Evolutionary conservation across 2,888 invertebrate genomes (phyloP).

Genomic region (Eupithecia abbreviata): DNA sequence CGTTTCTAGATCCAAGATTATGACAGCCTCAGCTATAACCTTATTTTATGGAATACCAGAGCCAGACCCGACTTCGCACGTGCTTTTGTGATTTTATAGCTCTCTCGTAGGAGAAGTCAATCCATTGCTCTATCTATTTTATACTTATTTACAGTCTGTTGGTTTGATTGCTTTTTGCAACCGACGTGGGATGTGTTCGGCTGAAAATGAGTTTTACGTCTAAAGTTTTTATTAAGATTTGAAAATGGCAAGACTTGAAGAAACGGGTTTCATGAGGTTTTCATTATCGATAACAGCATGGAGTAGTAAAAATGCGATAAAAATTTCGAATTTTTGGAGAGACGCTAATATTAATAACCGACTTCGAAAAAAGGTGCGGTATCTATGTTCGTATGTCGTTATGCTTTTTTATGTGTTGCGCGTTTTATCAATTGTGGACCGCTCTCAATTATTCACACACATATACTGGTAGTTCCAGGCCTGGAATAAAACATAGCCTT

Average conservation of each 20-base stretch:
- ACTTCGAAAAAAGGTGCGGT: neutral
- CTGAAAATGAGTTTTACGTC: neutral
- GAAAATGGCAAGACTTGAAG: neutral
- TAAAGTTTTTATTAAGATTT: neutral
- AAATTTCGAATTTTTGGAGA: neutral
- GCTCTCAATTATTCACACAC: no score
- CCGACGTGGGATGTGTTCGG: constrained; percentile 6
- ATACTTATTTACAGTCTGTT: constrained; percentile 11
- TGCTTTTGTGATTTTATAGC: constrained; percentile 22
- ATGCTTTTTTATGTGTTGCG: neutral
- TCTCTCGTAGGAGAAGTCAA: constrained; percentile 5
- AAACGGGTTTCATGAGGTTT: neutral
- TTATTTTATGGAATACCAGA: constrained; percentile 29
- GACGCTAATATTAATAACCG: neutral
- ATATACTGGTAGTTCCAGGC: no score
- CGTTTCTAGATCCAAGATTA: constrained; percentile 7
- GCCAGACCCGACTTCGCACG: constrained; percentile 22
- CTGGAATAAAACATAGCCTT: no score
- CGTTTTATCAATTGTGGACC: no score
- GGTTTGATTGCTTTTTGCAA: constrained; percentile 6
- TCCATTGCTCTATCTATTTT: constrained; percentile 8
- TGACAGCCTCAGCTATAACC: constrained; percentile 15
- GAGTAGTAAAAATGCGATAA: neutral
- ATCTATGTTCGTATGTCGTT: neutral
- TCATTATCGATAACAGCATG: neutral